Evolutionary conservation across 2,113 vertebrate species (phyloP), one percentile per base, ranked within the genome.

Genomic region (Malurus melanocephalus): DNA sequence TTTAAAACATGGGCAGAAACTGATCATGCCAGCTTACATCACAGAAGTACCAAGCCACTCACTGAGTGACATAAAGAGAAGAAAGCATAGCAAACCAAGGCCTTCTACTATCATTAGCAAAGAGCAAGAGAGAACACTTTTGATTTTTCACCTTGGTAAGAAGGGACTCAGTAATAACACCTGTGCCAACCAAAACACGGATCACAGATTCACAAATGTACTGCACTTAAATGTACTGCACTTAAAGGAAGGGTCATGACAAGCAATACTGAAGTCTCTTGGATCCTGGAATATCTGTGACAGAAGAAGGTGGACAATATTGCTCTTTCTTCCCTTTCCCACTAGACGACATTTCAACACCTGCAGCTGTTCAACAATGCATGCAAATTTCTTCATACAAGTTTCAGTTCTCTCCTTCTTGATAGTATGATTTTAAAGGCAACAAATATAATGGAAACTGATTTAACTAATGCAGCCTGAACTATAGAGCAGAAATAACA

Each of bases 211-310:
- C 46, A 22, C 2, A 4, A 56, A 4, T 13, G 9, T 3, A 16
- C 0, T 60, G 33, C 45, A 40, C 62, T 59, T 40, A 4, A 56
- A 4, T 13, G 9, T 3, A 16, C 0, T 60, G 33, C 45, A 40
- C 62, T 59, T 40, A 32, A 74, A 40, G 12, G 16, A 74, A 93
- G 60, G 35, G 35, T 17, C 53, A 56, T 1, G 2, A 61, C 8
- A 80, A 42, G 22, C 6, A 8, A 45, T 15, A 75, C 15, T 49
- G 7, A 69, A 64, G 15, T 49, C 45, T 57, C 79, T 27, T 52
- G 45, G 46, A 78, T 68, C 9, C 38, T 72, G 10, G 6, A n/a
- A 11, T 15, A 74, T 33, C 57, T 40, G 67, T 6, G 3, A 30
- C 73, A 56, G 49, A 13, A 46, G 7, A 62, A 72, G 55, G 2